phyloP scores from a whole-genome alignment of 2,888 invertebrate species.

The Cryptophagus acutangulus region DNA sequence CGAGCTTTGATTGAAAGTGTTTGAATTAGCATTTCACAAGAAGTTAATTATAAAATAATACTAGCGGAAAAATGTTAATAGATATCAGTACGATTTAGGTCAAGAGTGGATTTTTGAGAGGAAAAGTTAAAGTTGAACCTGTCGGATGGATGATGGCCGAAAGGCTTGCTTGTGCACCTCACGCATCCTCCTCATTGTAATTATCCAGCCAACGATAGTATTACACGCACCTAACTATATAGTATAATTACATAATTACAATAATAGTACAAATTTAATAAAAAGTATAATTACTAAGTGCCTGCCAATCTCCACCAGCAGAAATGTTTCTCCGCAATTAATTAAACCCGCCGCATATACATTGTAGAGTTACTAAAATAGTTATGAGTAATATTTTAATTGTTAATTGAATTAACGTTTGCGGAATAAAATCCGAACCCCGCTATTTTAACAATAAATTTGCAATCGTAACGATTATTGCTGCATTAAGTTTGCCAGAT shows the following conservation, averaged over 20 bases:
- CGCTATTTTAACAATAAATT: not conserved
- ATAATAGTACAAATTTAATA: slow-evolving; percentile 7
- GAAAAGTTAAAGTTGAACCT: slow-evolving; percentile 9
- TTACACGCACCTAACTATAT: slow-evolving; percentile 8
- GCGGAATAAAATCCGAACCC: not conserved
- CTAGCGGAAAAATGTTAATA: no score
- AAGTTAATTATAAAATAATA: no score
- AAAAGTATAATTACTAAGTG: slow-evolving; percentile 9
- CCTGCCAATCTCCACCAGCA: slow-evolving; percentile 5
- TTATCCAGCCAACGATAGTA: not conserved
- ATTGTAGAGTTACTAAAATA: not conserved
- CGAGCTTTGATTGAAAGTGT: no score
- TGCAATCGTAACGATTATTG: not conserved
- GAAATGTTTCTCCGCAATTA: slow-evolving; percentile 3
- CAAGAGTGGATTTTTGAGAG: no score
- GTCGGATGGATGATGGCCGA: slow-evolving; percentile 4
- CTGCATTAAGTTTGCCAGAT: not conserved
- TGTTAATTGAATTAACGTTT: no score
- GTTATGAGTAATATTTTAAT: slow-evolving; percentile 1
- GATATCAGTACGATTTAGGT: no score
- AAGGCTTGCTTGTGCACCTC: slow-evolving; percentile 1
- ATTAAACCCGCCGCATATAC: not conserved
- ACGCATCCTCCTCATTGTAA: not conserved
- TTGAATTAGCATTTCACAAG: no score
- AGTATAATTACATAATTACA: slow-evolving; percentile 8